These are phyloP conservation scores for Lycaon pictus DNA, from an alignment of 2,113 vertebrate species.

Conservation along the genomic window DNA sequence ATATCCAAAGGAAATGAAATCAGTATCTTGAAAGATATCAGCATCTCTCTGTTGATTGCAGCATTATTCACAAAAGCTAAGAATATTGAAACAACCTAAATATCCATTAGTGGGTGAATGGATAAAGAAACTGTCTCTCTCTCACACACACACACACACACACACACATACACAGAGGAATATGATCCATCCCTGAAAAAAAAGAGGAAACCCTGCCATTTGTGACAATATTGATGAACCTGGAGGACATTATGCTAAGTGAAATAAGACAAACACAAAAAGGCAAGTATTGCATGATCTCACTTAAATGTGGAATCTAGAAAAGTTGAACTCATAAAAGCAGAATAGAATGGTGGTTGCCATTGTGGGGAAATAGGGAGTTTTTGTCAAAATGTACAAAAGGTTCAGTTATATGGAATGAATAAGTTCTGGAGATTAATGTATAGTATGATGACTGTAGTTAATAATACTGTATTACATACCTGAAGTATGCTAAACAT, in stretches of 20 bases:
- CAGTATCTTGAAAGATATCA: background rate
- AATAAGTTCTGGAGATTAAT: background rate
- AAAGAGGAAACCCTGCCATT: background rate
- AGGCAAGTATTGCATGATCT: background rate
- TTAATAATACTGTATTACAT: background rate
- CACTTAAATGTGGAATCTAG: background rate
- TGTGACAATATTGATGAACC: background rate
- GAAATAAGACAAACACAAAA: slow-evolving; percentile 7
- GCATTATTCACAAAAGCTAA: background rate
- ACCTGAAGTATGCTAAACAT: background rate
- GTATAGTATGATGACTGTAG: background rate
- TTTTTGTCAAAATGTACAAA: background rate
- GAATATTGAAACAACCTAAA: no score
- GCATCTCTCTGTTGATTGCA: background rate
- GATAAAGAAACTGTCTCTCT: background rate
- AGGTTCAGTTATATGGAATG: background rate
- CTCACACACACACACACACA: background rate
- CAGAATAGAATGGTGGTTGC: background rate
- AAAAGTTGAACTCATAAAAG: background rate
- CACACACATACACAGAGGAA: background rate
- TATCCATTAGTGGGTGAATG: background rate
- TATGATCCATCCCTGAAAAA: background rate
- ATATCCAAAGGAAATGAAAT: background rate
- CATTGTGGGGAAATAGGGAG: background rate
- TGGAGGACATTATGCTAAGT: background rate